phyloP scores from a whole-genome alignment of 2,797 vertebrate genomes.

The Eutrigla gurnardus region DNA sequence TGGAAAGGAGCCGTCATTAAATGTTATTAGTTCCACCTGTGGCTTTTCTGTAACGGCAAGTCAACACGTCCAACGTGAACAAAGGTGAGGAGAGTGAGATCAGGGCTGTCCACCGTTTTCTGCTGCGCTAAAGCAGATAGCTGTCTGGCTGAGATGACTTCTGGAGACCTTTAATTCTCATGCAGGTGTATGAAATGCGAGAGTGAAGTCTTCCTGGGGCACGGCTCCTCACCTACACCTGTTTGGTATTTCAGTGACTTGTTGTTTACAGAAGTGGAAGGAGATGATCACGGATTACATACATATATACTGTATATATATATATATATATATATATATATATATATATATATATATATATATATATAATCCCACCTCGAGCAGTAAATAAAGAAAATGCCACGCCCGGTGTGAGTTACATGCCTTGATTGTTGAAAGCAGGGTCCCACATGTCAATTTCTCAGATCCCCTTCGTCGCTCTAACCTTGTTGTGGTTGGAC shows the following conservation, averaged over 20 bases:
- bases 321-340: too few relatives aligned
- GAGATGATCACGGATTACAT: conserved; percentile 58
- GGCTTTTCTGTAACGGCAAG: conserved; percentile 36
- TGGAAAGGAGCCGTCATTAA: conserved; percentile 28
- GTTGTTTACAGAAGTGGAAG: conserved; percentile 45
- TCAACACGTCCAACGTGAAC: conserved; percentile 15
- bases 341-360: too few relatives aligned
- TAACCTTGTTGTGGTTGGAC: background rate
- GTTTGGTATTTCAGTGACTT: conserved; percentile 56
- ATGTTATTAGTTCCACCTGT: conserved; percentile 35
- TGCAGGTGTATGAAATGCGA: conserved; percentile 40
- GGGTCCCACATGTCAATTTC: background rate
- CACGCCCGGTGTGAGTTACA: conserved; percentile 1
- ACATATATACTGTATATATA: too few relatives aligned
- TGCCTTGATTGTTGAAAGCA: background rate
- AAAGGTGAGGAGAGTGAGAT: conserved; percentile 25
- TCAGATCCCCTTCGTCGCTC: background rate
- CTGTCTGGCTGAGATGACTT: conserved; percentile 13
- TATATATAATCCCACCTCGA: conserved; percentile 31
- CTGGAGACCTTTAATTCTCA: conserved; percentile 30
- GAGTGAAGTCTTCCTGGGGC: conserved; percentile 26
- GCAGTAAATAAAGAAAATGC: conserved; percentile 33
- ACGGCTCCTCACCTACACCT: conserved; percentile 29
- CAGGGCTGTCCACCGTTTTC: conserved; percentile 23
- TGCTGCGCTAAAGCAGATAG: conserved; percentile 12